Base-by-base conservation (phyloP, 1,140 invertebrate species). In the Zeugodacus cucurbitae region DNA sequence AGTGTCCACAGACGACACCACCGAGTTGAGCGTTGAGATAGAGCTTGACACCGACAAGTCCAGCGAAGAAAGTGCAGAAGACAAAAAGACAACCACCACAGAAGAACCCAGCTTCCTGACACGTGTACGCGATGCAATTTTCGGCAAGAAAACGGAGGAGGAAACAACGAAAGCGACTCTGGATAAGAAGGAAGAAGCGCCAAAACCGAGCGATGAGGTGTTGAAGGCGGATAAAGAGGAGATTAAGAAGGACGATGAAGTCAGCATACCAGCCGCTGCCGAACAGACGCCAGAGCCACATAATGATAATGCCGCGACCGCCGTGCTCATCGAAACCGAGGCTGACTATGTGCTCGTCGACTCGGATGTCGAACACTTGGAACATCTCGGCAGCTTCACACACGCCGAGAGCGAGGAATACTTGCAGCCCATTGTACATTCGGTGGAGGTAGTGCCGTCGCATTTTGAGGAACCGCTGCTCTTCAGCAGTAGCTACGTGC, bases 351-450 rank as follows among this genome's bases (percentile, higher is more conserved):
- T 92, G 89, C 89, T 92, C 64, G 86, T 92, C 32, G 90, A 92
- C 26, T 59, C 70, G 59, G 88, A 88, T 78, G 87, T 74, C 14
- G 87, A 74, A n/a, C 67, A 57, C 57, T 29, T 88, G n/a, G 86
- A 89, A 48, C 90, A 92, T 78, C 88, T 92, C 78, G 91, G 90
- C 82, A 91, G 90, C 87, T 92, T 92, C 87, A 91, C 91, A 88
- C 91, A 92, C 89, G 90, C 91, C 78, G 91, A 90, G 86, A 92
- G 91, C 88, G 91, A 90, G 85, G 89, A 88, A 34, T 90, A 91
- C 86, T 88, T 92, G 89, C 91, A 92, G 90, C 91, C 91, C 17
- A 92, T 91, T 58, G 91, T 92, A 34, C 91, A 92, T 57, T 92
- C 91, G 14, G 90, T 92, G 14, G 91, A 92, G 89, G 92, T 92